Evolutionary conservation across 2,888 invertebrate genomes (phyloP).

Genomic region (Noctua comes): DNA sequence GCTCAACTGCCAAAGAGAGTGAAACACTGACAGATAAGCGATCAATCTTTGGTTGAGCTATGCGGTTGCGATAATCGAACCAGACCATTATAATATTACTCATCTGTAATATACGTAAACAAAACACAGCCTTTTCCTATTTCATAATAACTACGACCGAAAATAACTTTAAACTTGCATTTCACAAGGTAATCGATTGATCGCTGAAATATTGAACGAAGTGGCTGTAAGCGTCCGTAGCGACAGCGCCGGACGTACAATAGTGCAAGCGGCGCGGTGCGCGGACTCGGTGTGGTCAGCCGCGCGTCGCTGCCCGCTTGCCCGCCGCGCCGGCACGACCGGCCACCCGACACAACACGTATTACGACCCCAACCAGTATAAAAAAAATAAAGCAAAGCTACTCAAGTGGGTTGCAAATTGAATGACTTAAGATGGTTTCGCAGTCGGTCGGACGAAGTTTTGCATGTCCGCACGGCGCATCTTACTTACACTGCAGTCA

Average conservation of each 20-base stretch:
- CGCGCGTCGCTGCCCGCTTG: neutral
- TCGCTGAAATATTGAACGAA: neutral
- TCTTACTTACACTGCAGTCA: neutral
- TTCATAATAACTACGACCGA: neutral
- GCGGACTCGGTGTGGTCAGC: neutral
- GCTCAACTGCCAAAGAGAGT: neutral
- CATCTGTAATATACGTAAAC: neutral
- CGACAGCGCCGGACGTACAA: neutral
- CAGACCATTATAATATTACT: neutral
- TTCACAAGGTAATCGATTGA: neutral
- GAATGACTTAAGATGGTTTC: neutral
- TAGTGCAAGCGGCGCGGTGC: constrained; percentile 18
- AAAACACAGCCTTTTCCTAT: neutral
- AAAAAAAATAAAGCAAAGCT: neutral
- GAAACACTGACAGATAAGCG: neutral
- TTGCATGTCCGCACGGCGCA: neutral
- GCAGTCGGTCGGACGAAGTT: neutral
- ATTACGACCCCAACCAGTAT: neutral
- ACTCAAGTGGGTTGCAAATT: neutral
- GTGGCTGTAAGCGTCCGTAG: neutral
- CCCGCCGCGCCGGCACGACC: neutral
- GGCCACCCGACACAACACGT: neutral
- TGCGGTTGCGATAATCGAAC: neutral
- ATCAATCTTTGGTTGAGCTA: constrained; percentile 2
- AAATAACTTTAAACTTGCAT: neutral